These are phyloP conservation scores for Panthera uncia DNA, from an alignment of 2,113 vertebrate species.

Conservation along the genomic window DNA sequence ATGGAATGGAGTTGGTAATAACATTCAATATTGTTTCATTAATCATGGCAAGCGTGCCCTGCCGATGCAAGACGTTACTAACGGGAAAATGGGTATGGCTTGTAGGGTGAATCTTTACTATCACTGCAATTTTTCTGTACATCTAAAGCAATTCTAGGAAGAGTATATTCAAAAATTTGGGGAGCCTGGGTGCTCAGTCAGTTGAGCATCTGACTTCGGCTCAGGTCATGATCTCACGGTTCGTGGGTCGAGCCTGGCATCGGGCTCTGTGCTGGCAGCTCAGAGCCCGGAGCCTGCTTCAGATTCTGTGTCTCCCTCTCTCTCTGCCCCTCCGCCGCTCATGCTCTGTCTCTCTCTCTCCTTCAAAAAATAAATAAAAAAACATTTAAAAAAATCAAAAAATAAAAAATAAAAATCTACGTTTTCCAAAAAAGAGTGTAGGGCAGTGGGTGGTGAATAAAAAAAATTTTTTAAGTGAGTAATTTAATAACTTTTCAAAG, in stretches of 20 bases:
- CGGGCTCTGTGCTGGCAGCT: too few relatives aligned
- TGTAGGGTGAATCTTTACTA: not conserved
- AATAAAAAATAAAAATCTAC: not conserved
- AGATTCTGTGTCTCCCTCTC: too few relatives aligned
- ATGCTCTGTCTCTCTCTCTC: too few relatives aligned
- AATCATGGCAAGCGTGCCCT: not conserved
- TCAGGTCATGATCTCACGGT: too few relatives aligned
- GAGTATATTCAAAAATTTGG: not conserved
- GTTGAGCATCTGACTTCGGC: too few relatives aligned
- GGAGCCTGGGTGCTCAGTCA: too few relatives aligned
- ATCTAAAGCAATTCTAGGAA: not conserved
- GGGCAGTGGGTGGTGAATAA: not conserved
- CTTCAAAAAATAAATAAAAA: too few relatives aligned
- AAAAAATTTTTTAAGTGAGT: not conserved
- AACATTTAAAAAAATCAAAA: too few relatives aligned
- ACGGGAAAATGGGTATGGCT: not conserved
- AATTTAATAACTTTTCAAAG: not conserved
- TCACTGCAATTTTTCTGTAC: not conserved
- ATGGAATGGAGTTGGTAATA: not conserved
- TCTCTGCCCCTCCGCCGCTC: too few relatives aligned
- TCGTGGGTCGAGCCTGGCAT: too few relatives aligned
- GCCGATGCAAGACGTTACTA: not conserved
- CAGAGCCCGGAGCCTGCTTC: too few relatives aligned
- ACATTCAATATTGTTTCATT: not conserved
- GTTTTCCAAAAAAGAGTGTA: not conserved